Percentiles rank a stretch among this genome's conserved stretches.
Conservation (phyloP, 2,888 invertebrate genomes). For the Anarsia innoxiella region DNA sequence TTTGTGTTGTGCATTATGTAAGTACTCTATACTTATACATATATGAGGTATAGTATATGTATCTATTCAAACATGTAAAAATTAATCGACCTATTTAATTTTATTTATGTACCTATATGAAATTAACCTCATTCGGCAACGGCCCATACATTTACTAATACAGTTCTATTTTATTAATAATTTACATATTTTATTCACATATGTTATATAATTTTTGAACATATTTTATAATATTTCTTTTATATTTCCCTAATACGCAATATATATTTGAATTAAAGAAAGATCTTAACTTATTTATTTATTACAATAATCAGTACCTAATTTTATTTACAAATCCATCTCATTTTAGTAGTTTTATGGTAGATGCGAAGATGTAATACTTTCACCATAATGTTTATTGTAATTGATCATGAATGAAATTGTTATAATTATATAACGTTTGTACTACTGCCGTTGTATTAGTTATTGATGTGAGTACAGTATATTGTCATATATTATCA, state of each 20-base stretch:
- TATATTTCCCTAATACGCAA: conserved; percentile 4
- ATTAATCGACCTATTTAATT: no score
- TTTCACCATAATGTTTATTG: conserved; percentile 2
- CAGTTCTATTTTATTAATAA: conserved; percentile 6
- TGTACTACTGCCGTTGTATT: conserved; percentile 13
- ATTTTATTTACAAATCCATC: conserved; percentile 12
- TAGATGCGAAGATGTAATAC: background rate
- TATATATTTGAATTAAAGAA: conserved; percentile 2
- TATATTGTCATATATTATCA: no score
- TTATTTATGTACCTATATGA: no score
- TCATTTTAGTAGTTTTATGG: conserved; percentile 6
- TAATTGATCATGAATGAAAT: conserved; percentile 24
- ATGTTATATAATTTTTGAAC: conserved; percentile 4
- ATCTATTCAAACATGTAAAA: no score
- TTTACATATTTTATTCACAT: conserved; percentile 6
- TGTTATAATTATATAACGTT: conserved; percentile 22
- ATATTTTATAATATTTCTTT: conserved; percentile 5
- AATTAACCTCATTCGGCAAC: background rate
- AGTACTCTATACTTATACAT: conserved; percentile 4
- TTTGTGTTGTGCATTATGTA: conserved; percentile 44
- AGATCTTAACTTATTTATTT: conserved; percentile 7
- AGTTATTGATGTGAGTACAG: conserved; percentile 24
- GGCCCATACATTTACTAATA: conserved; percentile 4
- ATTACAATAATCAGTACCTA: conserved; percentile 3
- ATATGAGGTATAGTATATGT: conserved; percentile 7